phyloP scores from a whole-genome alignment of 2,888 invertebrate genomes.

The Agrochola macilenta region DNA sequence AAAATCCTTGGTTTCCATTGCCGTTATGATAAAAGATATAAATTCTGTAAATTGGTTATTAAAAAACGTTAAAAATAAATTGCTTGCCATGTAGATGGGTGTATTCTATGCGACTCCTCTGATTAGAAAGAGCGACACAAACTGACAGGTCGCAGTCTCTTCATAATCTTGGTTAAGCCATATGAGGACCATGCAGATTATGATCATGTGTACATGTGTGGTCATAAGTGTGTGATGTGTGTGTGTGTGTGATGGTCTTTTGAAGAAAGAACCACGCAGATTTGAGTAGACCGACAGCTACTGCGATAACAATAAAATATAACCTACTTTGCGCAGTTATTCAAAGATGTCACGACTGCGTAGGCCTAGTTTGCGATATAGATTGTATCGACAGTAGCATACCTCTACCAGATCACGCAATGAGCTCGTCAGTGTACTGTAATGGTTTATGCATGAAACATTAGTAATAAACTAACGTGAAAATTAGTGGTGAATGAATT shows the following conservation, averaged over 20 bases:
- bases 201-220: no score
- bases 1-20: constrained; percentile 10
- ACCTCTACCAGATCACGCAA: constrained; percentile 47
- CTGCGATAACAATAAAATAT: constrained; percentile 24
- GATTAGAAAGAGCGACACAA: not conserved
- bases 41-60: not conserved
- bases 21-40: not conserved
- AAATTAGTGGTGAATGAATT: constrained; percentile 36
- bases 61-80: not conserved
- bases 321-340: constrained; percentile 33
- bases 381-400: constrained; percentile 32
- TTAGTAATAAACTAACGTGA: constrained; percentile 25
- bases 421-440: constrained; percentile 36
- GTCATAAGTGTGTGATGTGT: no score
- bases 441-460: constrained; percentile 41
- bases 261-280: not conserved
- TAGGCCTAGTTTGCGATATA: constrained; percentile 8
- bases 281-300: not conserved
- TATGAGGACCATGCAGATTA: not conserved
- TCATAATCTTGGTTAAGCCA: not conserved
- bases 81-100: not conserved
- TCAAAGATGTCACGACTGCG: constrained; percentile 45
- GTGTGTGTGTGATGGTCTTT: not conserved
- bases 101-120: not conserved
- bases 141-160: not conserved